Evolutionary conservation across 1,140 invertebrate species (phyloP), one percentile per base, ranked within the genome.

Genomic region (Pogonognathellus flavescens): DNA sequence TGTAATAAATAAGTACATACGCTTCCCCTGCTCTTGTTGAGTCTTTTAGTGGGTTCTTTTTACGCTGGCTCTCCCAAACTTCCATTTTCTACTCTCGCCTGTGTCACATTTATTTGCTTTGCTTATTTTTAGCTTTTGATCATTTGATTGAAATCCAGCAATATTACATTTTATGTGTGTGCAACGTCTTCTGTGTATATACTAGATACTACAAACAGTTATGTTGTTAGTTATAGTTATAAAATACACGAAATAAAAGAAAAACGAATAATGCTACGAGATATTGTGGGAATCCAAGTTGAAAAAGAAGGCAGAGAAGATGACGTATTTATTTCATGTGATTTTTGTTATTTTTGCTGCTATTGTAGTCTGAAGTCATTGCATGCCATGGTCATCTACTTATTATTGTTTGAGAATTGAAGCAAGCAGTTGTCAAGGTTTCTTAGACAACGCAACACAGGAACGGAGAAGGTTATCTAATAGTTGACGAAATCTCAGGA

Each of bases 261-360:
- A 66, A 31, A 66, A 6, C 6, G 31, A 41, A 6, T 41, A 41
- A 1, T 41, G 6, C 31, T 41, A 41, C 6, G 22, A 14, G 14
- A 66, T 14, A 20, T 25, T 4, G 25, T 11, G 53, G 11, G 53
- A 5, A 9, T 9, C 2, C 31, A 41, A 41, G 31, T 14, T 55
- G 59, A 76, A 76, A 72, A 76, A 76, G n/a, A 25, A 49, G 70
- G 31, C 70, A 49, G 25, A 49, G 11, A 50, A 76, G 14, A 25
- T 49, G 70, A 76, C 70, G 70, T 76, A 76, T 76, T 76, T 76
- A 76, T 76, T 76, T 76, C 70, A 76, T 72, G 41, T 18, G 31
- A 76, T 49, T 76, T 72, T 72, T 49, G 31, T 72, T 16, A 13
- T 72, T 11, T 22, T 18, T 14, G 41, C 1, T 10, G 62, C 14